These are phyloP conservation scores for Disparrhopalites patrizii DNA, from an alignment of 2,888 invertebrate species.

Conservation along the genomic window DNA sequence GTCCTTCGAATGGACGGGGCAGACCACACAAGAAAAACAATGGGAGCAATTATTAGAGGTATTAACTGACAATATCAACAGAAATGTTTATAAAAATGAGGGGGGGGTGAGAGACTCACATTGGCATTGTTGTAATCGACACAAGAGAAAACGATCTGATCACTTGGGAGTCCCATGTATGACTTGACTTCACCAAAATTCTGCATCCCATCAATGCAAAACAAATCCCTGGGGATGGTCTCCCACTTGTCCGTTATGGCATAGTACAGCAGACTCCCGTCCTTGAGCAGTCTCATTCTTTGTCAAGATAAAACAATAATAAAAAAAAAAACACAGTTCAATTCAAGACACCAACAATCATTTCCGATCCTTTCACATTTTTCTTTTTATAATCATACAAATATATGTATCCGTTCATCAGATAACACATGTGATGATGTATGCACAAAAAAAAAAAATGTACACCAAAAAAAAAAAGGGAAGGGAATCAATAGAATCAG, in stretches of 20 bases:
- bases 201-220: slow-evolving; percentile 23
- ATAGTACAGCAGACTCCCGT: slow-evolving; percentile 17
- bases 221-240: slow-evolving; percentile 13
- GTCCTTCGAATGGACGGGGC: too few relatives aligned
- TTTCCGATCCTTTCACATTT: neutral
- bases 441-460: neutral
- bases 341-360: neutral
- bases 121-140: slow-evolving; percentile 15
- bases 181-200: slow-evolving; percentile 21
- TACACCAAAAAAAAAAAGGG: neutral
- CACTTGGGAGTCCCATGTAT: slow-evolving; percentile 3
- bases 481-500: too few relatives aligned
- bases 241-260: slow-evolving; percentile 18
- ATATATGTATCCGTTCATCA: too few relatives aligned
- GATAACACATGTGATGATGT: too few relatives aligned
- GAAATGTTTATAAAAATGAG: too few relatives aligned
- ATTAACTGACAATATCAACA: too few relatives aligned
- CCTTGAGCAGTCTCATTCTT: slow-evolving; percentile 18
- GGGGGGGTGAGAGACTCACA: too few relatives aligned
- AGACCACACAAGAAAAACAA: too few relatives aligned
- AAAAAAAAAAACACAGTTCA: neutral
- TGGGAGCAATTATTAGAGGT: too few relatives aligned
- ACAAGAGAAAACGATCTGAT: slow-evolving; percentile 14
- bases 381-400: too few relatives aligned
- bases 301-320: neutral